These are phyloP conservation scores for Scaptomyza hsui DNA, from an alignment of 1,140 invertebrate genomes.

Conservation along the genomic window DNA sequence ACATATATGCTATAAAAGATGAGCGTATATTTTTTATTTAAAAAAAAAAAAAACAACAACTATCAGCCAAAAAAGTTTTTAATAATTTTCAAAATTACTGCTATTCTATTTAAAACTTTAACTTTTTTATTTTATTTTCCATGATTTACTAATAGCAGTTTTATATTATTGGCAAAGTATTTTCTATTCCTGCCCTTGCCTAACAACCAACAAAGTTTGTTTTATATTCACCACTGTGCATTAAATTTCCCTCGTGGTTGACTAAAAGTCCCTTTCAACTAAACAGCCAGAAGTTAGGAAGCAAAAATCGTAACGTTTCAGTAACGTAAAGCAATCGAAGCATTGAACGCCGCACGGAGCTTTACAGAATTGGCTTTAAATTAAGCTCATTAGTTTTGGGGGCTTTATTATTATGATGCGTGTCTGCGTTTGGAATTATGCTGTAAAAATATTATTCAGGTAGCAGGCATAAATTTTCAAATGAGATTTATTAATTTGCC, in stretches of 20 bases:
- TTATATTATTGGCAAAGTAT: no score
- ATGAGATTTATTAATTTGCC: background rate
- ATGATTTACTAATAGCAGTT: no score
- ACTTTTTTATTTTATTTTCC: no score
- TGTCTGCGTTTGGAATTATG: background rate
- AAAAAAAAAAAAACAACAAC: no score
- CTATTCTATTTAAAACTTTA: no score
- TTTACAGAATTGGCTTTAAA: background rate
- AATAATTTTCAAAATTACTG: no score
- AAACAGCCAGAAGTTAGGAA: background rate
- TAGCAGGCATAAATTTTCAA: background rate
- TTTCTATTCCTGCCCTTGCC: background rate
- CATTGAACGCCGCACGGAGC: slow-evolving; percentile 2
- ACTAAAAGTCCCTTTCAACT: slow-evolving; percentile 49
- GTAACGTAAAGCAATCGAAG: background rate
- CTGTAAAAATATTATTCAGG: background rate
- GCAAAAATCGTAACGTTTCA: slow-evolving; percentile 9
- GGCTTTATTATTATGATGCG: background rate
- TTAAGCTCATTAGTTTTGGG: background rate
- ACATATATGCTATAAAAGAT: no score
- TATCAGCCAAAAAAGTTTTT: no score
- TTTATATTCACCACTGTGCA: slow-evolving; percentile 32
- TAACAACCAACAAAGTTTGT: background rate
- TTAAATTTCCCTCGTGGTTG: slow-evolving; percentile 46
- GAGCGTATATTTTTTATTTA: no score